These are phyloP conservation scores for Heliopora coerulea DNA, from an alignment of 92 coral and sea anemone species.

Conservation along the genomic window DNA sequence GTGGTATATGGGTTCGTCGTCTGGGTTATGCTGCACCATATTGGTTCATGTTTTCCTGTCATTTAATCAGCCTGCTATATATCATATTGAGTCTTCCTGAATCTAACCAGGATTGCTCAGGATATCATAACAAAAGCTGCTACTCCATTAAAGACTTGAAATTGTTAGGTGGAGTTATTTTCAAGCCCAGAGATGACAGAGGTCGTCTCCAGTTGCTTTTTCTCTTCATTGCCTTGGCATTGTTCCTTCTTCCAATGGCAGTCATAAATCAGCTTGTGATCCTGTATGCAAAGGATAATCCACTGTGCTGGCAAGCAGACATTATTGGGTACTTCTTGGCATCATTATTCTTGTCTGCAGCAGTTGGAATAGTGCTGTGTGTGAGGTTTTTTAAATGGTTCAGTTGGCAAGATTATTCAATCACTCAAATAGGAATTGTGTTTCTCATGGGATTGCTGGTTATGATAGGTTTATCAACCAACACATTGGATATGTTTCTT, in stretches of 20 bases:
- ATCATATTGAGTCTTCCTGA: slow-evolving; percentile 71
- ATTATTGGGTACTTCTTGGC: slow-evolving; percentile 78
- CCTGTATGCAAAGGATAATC: slow-evolving; percentile 66
- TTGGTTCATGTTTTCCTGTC: slow-evolving; percentile 68
- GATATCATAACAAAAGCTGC: slow-evolving; percentile 31
- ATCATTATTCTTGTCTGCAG: slow-evolving; percentile 63
- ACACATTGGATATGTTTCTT: slow-evolving; percentile 73
- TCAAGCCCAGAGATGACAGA: slow-evolving; percentile 46
- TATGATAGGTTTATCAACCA: slow-evolving; percentile 83
- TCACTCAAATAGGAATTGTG: slow-evolving; percentile 69
- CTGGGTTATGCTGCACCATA: slow-evolving; percentile 73
- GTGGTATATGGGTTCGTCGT: slow-evolving; percentile 78
- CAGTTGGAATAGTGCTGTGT: slow-evolving; percentile 83
- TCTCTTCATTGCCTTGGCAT: slow-evolving; percentile 52
- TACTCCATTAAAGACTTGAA: slow-evolving; percentile 56
- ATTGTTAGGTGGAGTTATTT: slow-evolving; percentile 59
- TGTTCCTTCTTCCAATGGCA: slow-evolving; percentile 56
- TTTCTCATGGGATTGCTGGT: slow-evolving; percentile 65
- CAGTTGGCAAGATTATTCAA: slow-evolving; percentile 64
- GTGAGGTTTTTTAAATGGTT: slow-evolving; percentile 64
- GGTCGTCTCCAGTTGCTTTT: slow-evolving; percentile 72
- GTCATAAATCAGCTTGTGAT: slow-evolving; percentile 66
- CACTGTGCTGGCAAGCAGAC: slow-evolving; percentile 79
- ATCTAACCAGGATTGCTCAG: slow-evolving; percentile 55
- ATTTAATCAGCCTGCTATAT: slow-evolving; percentile 62